phyloP scores from a whole-genome alignment of 2,113 vertebrate species.

The Plotosus lineatus region DNA sequence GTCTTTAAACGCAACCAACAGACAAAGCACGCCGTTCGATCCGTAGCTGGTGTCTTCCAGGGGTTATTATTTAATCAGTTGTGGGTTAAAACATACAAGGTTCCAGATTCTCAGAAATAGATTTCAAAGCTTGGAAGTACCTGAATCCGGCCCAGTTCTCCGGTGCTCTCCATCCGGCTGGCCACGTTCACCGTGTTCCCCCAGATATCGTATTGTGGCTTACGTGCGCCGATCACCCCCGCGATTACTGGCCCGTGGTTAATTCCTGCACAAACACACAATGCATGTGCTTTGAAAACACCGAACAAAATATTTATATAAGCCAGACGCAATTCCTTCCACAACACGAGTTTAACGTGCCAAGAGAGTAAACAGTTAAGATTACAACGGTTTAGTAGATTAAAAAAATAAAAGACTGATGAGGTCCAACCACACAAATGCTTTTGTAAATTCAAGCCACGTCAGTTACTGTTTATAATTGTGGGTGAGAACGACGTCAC shows the following conservation, averaged over 20 bases:
- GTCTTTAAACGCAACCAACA: too few relatives aligned
- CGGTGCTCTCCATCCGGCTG: slow-evolving; percentile 95
- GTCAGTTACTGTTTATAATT: background rate
- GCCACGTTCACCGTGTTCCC: slow-evolving; percentile 97
- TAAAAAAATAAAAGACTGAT: background rate
- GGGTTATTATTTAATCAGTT: background rate
- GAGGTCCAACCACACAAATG: slow-evolving; percentile 5
- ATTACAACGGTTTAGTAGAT: background rate
- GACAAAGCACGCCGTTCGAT: too few relatives aligned
- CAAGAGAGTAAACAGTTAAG: slow-evolving; percentile 4
- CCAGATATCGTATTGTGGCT: slow-evolving; percentile 98
- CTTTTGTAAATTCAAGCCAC: background rate
- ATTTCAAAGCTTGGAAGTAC: slow-evolving; percentile 60
- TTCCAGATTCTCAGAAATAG: background rate
- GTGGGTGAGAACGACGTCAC: background rate
- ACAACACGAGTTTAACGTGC: background rate
- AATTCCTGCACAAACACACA: slow-evolving; percentile 77
- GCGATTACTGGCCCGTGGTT: slow-evolving; percentile 96
- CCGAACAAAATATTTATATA: slow-evolving; percentile 26
- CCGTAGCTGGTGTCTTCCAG: too few relatives aligned
- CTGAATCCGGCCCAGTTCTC: slow-evolving; percentile 96
- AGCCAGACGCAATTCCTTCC: background rate
- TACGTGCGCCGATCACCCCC: slow-evolving; percentile 95
- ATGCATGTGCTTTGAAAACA: slow-evolving; percentile 17
- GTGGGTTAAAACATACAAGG: background rate